Conservation (phyloP, 2,888 invertebrate species). For the Spodoptera exigua region DNA sequence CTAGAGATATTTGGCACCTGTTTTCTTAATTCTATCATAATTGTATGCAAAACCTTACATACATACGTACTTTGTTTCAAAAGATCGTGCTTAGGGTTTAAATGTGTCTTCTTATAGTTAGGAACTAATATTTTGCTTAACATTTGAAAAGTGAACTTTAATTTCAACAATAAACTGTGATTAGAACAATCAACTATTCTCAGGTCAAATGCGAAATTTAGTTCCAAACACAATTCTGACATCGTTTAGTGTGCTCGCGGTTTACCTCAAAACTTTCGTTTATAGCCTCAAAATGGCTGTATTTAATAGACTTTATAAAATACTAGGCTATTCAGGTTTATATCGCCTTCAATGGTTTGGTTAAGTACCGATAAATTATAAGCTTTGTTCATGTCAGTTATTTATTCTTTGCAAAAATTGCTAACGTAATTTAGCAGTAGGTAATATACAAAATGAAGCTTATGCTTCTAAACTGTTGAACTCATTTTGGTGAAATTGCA, state of each 20-base stretch:
- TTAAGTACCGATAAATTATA: slow-evolving; percentile 9
- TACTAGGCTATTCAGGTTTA: slow-evolving; percentile 32
- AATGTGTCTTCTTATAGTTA: no score
- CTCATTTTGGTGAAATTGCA: background rate
- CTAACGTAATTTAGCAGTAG: no score
- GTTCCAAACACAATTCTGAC: slow-evolving; percentile 33
- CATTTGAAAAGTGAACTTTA: no score
- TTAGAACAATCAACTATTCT: no score
- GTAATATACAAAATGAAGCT: no score
- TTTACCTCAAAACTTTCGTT: slow-evolving; percentile 50
- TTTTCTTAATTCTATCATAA: no score
- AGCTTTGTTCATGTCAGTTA: slow-evolving; percentile 10
- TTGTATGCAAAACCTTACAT: no score
- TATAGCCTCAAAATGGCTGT: slow-evolving; percentile 24
- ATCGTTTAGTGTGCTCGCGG: slow-evolving; percentile 25
- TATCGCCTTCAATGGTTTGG: slow-evolving; percentile 37
- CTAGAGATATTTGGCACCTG: no score
- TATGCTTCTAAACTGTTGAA: slow-evolving; percentile 1
- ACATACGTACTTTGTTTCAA: no score
- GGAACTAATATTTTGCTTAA: no score
- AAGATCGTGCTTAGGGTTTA: no score
- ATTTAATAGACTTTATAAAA: slow-evolving; percentile 36
- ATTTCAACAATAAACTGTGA: no score
- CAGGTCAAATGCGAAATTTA: slow-evolving; percentile 12
- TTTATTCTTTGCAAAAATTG: slow-evolving; percentile 3